These are phyloP conservation scores for Cephus rjabovi DNA, from an alignment of 2,888 invertebrate genomes.

Conservation along the genomic window DNA sequence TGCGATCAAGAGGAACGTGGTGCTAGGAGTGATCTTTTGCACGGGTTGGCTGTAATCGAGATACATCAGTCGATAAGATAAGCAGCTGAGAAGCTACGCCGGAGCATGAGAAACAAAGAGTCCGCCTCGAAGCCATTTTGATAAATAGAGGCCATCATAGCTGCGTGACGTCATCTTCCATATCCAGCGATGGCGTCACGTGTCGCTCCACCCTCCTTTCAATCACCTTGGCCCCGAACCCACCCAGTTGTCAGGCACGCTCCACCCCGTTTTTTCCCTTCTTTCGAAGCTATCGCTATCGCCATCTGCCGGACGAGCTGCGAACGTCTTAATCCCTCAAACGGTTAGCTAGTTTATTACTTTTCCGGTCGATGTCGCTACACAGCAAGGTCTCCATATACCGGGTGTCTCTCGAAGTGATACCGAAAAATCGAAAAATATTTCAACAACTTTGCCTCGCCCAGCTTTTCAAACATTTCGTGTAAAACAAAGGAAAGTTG, in stretches of 20 bases:
- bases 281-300: constrained; percentile 53
- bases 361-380: constrained; percentile 62
- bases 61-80: neutral
- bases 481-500: neutral
- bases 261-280: constrained; percentile 64
- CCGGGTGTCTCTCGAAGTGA: constrained; percentile 29
- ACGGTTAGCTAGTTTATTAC: constrained; percentile 51
- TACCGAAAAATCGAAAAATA: neutral
- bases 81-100: neutral
- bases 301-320: constrained; percentile 60
- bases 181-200: constrained; percentile 65
- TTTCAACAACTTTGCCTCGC: neutral
- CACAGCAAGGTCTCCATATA: constrained; percentile 40
- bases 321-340: constrained; percentile 55
- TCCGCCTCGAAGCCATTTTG: constrained; percentile 69
- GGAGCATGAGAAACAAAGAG: constrained; percentile 45
- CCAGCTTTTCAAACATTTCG: neutral
- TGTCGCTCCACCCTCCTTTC: constrained; percentile 73
- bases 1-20: neutral
- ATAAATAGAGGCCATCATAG: constrained; percentile 74
- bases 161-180: constrained; percentile 66
- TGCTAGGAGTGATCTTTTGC: neutral
- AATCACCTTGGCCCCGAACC: constrained; percentile 69
- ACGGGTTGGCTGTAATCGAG: neutral
- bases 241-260: constrained; percentile 67